phyloP scores from a whole-genome alignment of 1,140 invertebrate genomes.

The Zophobas morio region DNA sequence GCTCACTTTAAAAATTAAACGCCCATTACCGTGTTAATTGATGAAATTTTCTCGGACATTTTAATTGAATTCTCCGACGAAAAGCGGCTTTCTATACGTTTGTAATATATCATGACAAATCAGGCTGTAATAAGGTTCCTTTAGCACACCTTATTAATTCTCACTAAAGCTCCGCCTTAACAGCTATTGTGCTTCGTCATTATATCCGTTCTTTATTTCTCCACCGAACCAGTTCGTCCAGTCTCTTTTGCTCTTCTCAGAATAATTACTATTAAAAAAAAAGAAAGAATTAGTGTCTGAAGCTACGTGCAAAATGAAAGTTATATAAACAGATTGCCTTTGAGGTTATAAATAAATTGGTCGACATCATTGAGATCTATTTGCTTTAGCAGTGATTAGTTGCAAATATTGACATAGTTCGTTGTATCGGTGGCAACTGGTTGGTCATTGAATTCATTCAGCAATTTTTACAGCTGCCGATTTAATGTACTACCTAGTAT shows the following conservation, averaged over 20 bases:
- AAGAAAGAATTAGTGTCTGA: neutral
- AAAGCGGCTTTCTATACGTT: conserved; percentile 22
- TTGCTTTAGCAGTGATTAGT: neutral
- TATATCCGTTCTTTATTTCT: conserved; percentile 41
- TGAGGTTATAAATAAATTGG: neutral
- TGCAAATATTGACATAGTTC: conserved; percentile 18
- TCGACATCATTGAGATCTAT: neutral
- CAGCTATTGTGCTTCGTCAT: conserved; percentile 36
- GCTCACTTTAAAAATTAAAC: conserved; percentile 7
- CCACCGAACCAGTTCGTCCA: conserved; percentile 37
- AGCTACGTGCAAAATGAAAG: conserved; percentile 7
- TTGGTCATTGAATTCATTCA: conserved; percentile 5
- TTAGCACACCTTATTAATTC: conserved; percentile 41
- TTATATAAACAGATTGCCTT: conserved; percentile 11
- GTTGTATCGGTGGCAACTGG: conserved; percentile 8
- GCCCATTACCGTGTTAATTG: conserved; percentile 3
- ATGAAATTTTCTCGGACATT: conserved; percentile 11
- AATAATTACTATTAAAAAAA: conserved; percentile 39
- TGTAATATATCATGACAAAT: conserved; percentile 38
- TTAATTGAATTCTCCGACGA: conserved; percentile 33
- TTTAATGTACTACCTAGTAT: neutral
- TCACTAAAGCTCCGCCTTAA: conserved; percentile 37
- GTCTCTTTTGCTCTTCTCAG: conserved; percentile 19
- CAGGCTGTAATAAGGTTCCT: conserved; percentile 41
- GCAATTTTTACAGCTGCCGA: conserved; percentile 15